Conservation (phyloP, 2,113 vertebrate species). For the Mixornis gularis region DNA sequence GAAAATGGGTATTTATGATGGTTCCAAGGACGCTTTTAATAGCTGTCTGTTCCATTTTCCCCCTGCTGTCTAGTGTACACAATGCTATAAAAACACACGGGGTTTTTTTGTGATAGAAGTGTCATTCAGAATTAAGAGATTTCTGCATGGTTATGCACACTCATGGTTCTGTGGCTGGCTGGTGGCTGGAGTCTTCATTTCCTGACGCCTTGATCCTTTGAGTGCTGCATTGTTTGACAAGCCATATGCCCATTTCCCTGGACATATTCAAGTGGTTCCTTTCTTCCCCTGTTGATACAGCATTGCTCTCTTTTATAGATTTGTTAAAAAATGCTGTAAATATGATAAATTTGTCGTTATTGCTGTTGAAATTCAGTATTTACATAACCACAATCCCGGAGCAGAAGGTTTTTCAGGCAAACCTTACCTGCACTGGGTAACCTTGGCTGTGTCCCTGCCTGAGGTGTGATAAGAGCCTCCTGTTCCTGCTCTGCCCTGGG, state of each 20-base stretch:
- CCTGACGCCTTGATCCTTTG: not conserved
- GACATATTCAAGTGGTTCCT: not conserved
- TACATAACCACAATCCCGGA: not conserved
- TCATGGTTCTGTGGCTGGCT: not conserved
- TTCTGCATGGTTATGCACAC: not conserved
- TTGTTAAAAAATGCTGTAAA: not conserved
- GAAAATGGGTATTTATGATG: conserved; percentile 10
- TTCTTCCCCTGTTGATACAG: not conserved
- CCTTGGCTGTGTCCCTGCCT: not conserved
- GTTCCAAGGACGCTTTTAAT: conserved; percentile 29
- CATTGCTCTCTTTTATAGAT: not conserved
- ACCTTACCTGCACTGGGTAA: not conserved
- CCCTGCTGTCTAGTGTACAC: not conserved
- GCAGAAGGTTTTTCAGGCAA: not conserved
- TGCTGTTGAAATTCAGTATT: not conserved
- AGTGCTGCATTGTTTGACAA: not conserved
- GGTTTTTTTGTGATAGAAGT: not conserved
- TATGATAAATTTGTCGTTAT: not conserved
- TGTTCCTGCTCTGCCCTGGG: not conserved
- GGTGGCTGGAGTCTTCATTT: not conserved
- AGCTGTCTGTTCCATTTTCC: not conserved
- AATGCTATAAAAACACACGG: not conserved
- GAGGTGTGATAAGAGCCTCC: not conserved
- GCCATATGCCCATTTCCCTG: not conserved
- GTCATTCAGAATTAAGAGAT: conserved; percentile 1